A percentile compares a stretch with the other conserved stretches of the same genome.
Conservation (phyloP, 2,888 invertebrate genomes). For the Coelogynopora nodosa region DNA sequence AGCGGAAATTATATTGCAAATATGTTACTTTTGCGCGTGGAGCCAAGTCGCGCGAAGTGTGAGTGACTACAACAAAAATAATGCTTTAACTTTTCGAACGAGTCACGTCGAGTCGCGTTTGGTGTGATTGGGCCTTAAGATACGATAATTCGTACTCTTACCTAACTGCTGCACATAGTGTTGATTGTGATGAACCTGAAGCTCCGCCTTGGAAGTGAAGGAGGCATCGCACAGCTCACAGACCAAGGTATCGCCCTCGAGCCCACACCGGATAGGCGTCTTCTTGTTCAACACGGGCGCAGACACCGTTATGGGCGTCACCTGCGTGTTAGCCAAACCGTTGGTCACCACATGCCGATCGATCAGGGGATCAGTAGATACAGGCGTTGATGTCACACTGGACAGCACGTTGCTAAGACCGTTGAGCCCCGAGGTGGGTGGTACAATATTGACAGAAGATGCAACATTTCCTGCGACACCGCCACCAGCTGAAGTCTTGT, state of each 20-base stretch:
- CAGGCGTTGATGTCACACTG: not conserved
- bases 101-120: no score
- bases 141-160: no score
- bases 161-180: slow-evolving; percentile 3
- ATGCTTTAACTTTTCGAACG: no score
- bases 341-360: not conserved
- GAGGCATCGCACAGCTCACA: slow-evolving; percentile 20
- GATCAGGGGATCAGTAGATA: not conserved
- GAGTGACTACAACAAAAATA: no score
- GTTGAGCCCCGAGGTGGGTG: not conserved
- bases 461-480: not conserved
- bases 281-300: not conserved
- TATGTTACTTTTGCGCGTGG: no score
- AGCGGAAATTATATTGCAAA: no score
- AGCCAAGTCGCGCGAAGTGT: no score
- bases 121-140: no score
- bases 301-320: not conserved
- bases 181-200: slow-evolving; percentile 4
- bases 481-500: not conserved
- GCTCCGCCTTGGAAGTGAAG: not conserved
- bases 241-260: not conserved
- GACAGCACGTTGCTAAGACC: not conserved
- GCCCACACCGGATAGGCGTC: not conserved
- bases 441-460: not conserved
- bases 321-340: not conserved